These are phyloP conservation scores for Strix uralensis DNA, from an alignment of 2,113 vertebrate species.

Conservation along the genomic window DNA sequence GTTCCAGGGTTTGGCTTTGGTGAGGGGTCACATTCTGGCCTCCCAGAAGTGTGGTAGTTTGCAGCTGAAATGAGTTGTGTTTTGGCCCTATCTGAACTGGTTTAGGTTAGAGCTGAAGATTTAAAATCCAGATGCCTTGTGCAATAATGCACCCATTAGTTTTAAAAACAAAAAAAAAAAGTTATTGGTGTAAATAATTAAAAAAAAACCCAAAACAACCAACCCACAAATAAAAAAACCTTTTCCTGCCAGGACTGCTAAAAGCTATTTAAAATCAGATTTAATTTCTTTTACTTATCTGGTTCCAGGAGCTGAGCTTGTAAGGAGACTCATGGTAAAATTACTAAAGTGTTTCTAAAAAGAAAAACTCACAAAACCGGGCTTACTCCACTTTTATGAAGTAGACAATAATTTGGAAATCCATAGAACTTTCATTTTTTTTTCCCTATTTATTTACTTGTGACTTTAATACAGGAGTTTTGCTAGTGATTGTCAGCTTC, in stretches of 20 bases:
- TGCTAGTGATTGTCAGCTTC: neutral
- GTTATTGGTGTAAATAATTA: neutral
- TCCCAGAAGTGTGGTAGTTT: neutral
- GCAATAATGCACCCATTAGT: neutral
- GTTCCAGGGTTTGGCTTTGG: neutral
- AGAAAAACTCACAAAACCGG: neutral
- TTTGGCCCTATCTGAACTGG: neutral
- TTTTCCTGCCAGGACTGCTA: neutral
- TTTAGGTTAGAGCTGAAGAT: neutral
- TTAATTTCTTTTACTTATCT: neutral
- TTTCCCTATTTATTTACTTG: neutral
- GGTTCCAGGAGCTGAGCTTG: neutral
- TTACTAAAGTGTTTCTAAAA: neutral
- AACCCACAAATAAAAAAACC: neutral
- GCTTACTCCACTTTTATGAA: neutral
- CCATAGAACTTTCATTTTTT: neutral
- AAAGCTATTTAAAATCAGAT: neutral
- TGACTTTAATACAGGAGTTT: neutral
- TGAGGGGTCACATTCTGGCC: neutral
- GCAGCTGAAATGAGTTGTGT: neutral
- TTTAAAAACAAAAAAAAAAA: neutral
- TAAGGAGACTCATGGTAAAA: neutral
- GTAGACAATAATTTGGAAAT: neutral
- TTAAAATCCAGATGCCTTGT: conserved; percentile 2
- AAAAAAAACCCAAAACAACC: neutral